Base-by-base conservation (phyloP, 1,140 invertebrate genomes). In the Zaprionus ghesquierei region DNA sequence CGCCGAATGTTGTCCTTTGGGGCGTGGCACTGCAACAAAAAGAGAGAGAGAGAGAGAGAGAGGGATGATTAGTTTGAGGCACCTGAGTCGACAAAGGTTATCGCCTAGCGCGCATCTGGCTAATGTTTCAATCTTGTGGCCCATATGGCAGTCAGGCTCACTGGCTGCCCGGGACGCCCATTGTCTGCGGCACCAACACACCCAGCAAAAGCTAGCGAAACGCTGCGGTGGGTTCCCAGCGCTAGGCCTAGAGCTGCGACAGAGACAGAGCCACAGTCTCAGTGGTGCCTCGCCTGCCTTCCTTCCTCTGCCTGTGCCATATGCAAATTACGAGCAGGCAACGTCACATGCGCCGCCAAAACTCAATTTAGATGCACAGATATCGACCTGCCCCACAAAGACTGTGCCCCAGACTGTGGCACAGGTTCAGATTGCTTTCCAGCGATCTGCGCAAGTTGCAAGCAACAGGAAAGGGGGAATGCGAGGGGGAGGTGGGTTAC, bases 1-100 rank as follows among this genome's bases (percentile, higher is more conserved):
- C 1, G 97, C 97, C 77, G 96, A 97, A 93, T 97, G 97, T 81
- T 98, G 97, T 6, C 96, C 97, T 89, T 97, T 97, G 38, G 96
- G 96, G 81, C 96, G 93, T 5, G 94, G 94, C 65, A 95, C 94
- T 87, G 92, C 69, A 77, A 94, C 58, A 35, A 66, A 77, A 31
- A 63, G 33, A 74, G n/a, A 73, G n/a, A 70, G 25, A 23, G 51
- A 18, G 41, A 23, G 20, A 38, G 22, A 44, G 55, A 55, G 64
- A 38, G 56, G 13, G 53, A 38, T 54, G 59, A 69, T 62, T 69
- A 69, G 59, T 55, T 13, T 8, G 27, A 49, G 58, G 38, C 51
- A 33, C n/a, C 10, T 41, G 12, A 69, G 50, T 63, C 50, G 18
- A 15, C 33, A 13, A 49, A 78, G 79, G 65, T 89, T 90, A 90